phyloP scores from a whole-genome alignment of 2,888 invertebrate genomes.

The Fragum fragum region DNA sequence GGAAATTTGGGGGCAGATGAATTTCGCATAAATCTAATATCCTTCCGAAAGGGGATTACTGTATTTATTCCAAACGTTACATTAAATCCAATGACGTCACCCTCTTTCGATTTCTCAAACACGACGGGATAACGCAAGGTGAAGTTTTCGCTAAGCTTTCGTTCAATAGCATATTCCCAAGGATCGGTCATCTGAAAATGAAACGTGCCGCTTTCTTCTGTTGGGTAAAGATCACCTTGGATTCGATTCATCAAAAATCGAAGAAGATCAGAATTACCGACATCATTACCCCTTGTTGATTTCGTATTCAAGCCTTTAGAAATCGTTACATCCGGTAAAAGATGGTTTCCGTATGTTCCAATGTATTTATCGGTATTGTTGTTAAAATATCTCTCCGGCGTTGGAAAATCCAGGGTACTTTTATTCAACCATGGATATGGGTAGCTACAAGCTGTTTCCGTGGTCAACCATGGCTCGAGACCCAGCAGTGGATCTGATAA shows the following conservation, averaged over 20 bases:
- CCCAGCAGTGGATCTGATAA: constrained; percentile 48
- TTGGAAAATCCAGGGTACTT: neutral
- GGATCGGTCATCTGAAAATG: constrained; percentile 49
- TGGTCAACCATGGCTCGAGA: constrained; percentile 49
- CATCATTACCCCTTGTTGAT: neutral
- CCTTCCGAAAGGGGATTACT: constrained; percentile 27
- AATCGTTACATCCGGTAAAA: constrained; percentile 56
- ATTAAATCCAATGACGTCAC: constrained; percentile 28
- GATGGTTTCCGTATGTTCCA: constrained; percentile 50
- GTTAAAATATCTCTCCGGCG: constrained; percentile 26
- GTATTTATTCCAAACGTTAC: constrained; percentile 1
- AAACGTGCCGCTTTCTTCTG: constrained; percentile 28
- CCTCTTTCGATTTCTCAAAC: constrained; percentile 22
- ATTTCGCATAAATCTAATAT: constrained; percentile 5
- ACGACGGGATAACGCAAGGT: constrained; percentile 21
- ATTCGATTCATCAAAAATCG: constrained; percentile 54
- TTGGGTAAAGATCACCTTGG: constrained; percentile 48
- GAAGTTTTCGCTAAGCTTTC: constrained; percentile 22
- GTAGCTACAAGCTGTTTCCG: constrained; percentile 52
- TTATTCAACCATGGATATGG: constrained; percentile 53
- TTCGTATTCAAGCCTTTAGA: neutral
- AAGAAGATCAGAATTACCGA: neutral
- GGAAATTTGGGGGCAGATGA: no score
- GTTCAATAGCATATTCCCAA: constrained; percentile 59
- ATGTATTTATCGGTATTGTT: constrained; percentile 28